A percentile compares a stretch with the other conserved stretches of the same genome.
phyloP scores from a whole-genome alignment of 2,113 vertebrate genomes.

The Zosterops hypoxanthus region DNA sequence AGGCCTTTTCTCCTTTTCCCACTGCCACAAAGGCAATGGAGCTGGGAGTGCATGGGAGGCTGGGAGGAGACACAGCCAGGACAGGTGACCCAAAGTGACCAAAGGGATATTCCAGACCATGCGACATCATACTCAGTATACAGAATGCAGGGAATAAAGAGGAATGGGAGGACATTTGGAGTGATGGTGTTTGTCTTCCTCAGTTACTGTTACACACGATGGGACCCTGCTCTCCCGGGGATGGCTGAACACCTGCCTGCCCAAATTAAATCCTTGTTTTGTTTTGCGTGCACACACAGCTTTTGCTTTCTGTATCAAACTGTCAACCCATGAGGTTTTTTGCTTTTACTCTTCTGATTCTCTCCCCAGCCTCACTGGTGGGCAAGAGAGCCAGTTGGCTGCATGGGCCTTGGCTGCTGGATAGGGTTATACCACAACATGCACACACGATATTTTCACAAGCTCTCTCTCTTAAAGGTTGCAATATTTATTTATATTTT shows the following conservation, averaged over 20 bases:
- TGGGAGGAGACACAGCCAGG: not conserved
- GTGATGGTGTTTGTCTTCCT: not conserved
- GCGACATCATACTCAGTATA: not conserved
- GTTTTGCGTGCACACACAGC: not conserved
- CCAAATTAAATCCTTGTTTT: not conserved
- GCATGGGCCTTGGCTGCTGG: not conserved
- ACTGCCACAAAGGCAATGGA: not conserved
- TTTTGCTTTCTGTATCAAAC: not conserved
- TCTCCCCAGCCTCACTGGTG: not conserved
- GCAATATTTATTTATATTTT: not conserved
- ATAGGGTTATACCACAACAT: not conserved
- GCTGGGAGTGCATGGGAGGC: not conserved
- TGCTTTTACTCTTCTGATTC: not conserved
- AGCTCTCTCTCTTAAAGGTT: not conserved
- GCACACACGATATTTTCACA: not conserved
- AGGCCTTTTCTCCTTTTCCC: not conserved
- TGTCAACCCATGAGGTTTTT: accelerated
- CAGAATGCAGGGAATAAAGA: accelerated
- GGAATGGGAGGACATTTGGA: not conserved
- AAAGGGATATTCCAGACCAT: not conserved
- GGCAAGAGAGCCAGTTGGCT: accelerated
- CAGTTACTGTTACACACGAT: accelerated
- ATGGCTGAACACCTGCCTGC: not conserved
- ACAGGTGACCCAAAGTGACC: not conserved
- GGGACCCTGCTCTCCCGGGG: too few relatives aligned